Conservation (phyloP, 53 echinoderm and acorn worm genomes). For the Crossaster papposus region DNA sequence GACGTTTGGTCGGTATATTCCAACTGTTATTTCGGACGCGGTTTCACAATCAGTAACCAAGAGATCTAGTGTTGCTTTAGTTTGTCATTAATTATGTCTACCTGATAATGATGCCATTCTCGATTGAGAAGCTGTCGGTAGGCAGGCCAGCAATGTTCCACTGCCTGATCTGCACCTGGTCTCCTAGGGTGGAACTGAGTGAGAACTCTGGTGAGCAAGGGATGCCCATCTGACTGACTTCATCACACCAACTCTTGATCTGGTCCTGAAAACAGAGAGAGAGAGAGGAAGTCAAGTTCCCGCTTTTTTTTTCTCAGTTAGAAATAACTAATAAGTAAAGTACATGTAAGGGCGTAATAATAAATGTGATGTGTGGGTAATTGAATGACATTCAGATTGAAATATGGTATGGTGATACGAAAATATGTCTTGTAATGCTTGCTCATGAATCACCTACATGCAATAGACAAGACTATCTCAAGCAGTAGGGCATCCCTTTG, state of each 20-base stretch:
- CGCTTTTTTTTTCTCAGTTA: neutral
- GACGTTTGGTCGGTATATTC: too few species aligned
- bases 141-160: constrained; percentile 99
- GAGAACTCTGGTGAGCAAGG: constrained; percentile 92
- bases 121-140: constrained; percentile 96
- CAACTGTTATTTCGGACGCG: neutral
- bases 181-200: constrained; percentile 88
- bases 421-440: too few species aligned
- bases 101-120: constrained; percentile 99
- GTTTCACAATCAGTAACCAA: neutral
- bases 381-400: too few species aligned
- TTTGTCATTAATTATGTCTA: constrained; percentile 42
- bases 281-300: neutral
- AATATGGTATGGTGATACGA: too few species aligned
- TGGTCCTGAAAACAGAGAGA: constrained; percentile 73
- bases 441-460: too few species aligned
- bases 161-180: constrained; percentile 94
- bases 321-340: neutral
- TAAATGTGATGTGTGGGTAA: too few species aligned
- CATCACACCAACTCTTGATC: constrained; percentile 83
- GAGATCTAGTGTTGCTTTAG: neutral
- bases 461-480: too few species aligned
- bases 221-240: constrained; percentile 76
- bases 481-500: too few species aligned
- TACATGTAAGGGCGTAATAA: too few species aligned